Evolutionary conservation across 2,888 invertebrate genomes (phyloP).

Genomic region (Cantharis rustica): DNA sequence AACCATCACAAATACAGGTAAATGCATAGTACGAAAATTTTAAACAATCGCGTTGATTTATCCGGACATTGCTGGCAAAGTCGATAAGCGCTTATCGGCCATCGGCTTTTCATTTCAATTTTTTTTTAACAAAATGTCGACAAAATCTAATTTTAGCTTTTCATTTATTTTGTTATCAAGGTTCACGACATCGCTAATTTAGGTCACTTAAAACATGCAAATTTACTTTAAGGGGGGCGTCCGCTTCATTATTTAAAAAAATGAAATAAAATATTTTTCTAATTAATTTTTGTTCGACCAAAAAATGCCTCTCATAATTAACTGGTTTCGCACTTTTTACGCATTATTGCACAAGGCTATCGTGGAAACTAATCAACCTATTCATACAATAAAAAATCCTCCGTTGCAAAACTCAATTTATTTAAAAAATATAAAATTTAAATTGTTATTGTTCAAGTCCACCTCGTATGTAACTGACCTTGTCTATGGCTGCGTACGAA

Average conservation of each 20-base stretch:
- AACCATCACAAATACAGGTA: neutral
- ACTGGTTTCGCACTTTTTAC: neutral
- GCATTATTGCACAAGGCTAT: neutral
- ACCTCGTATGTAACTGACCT: neutral
- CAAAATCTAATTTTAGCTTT: neutral
- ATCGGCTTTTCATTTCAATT: too few species aligned
- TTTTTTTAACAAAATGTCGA: neutral
- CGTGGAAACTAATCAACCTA: neutral
- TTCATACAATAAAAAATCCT: neutral
- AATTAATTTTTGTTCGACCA: too few species aligned
- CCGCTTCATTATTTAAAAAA: too few species aligned
- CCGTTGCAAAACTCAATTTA: neutral
- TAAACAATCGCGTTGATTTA: too few species aligned
- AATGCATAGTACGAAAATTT: neutral
- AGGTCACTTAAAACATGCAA: constrained; percentile 1
- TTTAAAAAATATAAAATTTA: neutral
- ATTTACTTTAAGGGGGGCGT: neutral
- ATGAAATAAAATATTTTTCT: too few species aligned
- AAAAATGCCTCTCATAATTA: neutral
- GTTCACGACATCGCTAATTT: constrained; percentile 1
- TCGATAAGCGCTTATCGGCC: neutral
- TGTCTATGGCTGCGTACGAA: neutral
- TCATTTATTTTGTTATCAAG: neutral
- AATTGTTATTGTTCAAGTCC: neutral
- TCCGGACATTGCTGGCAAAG: neutral